phyloP scores from a whole-genome alignment of 2,113 vertebrate species.

The Podiceps cristatus region DNA sequence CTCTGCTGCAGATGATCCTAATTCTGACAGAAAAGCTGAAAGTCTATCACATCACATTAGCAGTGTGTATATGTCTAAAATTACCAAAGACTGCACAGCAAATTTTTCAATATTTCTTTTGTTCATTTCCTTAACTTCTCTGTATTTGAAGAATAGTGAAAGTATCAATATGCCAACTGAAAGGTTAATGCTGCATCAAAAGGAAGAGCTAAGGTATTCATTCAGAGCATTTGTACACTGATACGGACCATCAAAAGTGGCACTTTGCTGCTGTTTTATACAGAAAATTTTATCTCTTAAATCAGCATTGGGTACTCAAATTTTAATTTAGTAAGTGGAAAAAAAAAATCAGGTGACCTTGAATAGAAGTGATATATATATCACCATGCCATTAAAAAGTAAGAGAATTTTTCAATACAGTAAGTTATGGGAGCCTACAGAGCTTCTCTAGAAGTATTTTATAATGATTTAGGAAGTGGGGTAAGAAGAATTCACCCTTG shows the following conservation, averaged over 20 bases:
- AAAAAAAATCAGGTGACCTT: background rate
- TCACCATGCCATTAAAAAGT: background rate
- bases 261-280: background rate
- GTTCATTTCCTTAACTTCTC: background rate
- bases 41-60: background rate
- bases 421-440: background rate
- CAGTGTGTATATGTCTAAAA: background rate
- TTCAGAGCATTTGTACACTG: background rate
- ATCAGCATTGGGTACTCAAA: background rate
- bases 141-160: background rate
- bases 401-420: background rate
- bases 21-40: background rate
- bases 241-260: background rate
- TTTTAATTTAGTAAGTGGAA: background rate
- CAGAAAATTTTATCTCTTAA: background rate
- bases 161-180: background rate
- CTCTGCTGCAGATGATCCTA: background rate
- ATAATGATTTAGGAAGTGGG: background rate
- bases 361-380: background rate
- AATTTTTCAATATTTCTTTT: background rate
- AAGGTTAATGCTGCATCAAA: background rate
- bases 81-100: background rate
- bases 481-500: background rate
- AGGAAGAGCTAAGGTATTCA: background rate
- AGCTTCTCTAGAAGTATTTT: background rate